Evolutionary conservation across 2,888 invertebrate genomes (phyloP).

Genomic region (Pterobdella sp.): DNA sequence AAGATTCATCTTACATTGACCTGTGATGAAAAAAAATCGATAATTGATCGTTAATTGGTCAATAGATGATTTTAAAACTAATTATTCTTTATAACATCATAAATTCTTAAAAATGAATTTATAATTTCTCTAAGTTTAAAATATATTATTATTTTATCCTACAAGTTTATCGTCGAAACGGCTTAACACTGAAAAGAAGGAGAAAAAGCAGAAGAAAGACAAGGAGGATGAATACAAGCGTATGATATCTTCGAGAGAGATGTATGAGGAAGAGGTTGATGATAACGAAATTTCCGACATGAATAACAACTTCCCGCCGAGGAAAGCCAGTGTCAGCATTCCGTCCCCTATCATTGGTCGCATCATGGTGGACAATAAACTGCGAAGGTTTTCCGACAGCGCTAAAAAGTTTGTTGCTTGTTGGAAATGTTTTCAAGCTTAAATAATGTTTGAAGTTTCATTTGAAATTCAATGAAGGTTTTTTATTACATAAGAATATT

Average conservation of each 20-base stretch:
- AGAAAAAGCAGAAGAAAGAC: conserved; percentile 19
- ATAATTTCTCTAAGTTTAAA: too few relatives aligned
- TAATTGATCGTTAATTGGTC: too few relatives aligned
- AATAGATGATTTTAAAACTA: too few relatives aligned
- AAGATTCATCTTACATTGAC: too few relatives aligned
- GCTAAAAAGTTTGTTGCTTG: too few relatives aligned
- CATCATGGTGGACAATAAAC: neutral
- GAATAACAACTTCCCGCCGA: neutral
- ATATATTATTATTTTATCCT: neutral
- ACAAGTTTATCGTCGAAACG: conserved; percentile 15
- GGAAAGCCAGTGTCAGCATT: neutral
- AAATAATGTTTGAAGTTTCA: too few relatives aligned
- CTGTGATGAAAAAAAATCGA: too few relatives aligned
- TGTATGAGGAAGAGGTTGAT: neutral
- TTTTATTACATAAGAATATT: too few relatives aligned
- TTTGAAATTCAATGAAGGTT: too few relatives aligned
- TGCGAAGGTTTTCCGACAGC: neutral
- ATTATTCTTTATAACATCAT: too few relatives aligned
- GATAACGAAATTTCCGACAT: neutral
- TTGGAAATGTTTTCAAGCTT: too few relatives aligned
- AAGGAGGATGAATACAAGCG: conserved; percentile 12
- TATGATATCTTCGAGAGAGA: neutral
- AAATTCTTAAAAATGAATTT: too few relatives aligned
- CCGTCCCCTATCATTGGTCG: neutral
- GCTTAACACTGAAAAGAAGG: conserved; percentile 24